Base-by-base conservation (phyloP, 2,888 invertebrate species). In the Philereme vetulata region DNA sequence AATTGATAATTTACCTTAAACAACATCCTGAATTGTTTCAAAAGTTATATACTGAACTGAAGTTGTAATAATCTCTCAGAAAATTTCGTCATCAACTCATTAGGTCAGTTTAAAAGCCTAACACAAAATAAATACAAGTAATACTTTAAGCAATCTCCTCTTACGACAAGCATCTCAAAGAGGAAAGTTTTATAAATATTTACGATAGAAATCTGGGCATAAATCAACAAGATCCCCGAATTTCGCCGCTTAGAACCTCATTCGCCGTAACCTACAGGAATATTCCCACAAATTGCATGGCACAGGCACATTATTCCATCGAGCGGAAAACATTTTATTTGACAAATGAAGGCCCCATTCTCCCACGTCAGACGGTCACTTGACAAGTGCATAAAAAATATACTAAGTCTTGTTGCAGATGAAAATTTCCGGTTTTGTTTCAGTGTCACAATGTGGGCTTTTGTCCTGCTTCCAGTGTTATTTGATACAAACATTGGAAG, bases 341-440 rank as follows among this genome's bases (percentile, higher is more conserved):
- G 68, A 62, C 66, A 62, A 66, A 62, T 64, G 60, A 62, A 60
- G 35, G 42, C 38, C 45, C 52, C 49, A 51, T 59, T 56, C 51
- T 46, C 33, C 9, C 50, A n/a, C 21, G 35, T 51, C n/a, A 32
- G 43, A 60, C 48, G 48, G 51, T 49, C 64, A 57, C 38, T 58
- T 62, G 56, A 54, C 49, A 51, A 40, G 36, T 55, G 40, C 46
- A 50, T 55, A 51, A 47, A 38, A 8, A 21, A 34, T 34, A 52
- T 47, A 42, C 7, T n/a, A n/a, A n/a, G 44, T 44, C 34, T 35
- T 55, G 21, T 35, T 43, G 21, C 38, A 48, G 47, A 54, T 35
- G 47, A 42, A 47, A 42, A 47, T 54, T 46, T 33, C 5, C 5
- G 34, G 40, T 7, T 45, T 38, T 38, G 6, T 4, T 38, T 8